Base-by-base conservation (phyloP, 1,140 invertebrate genomes). In the Lepeophtheirus salmonis region DNA sequence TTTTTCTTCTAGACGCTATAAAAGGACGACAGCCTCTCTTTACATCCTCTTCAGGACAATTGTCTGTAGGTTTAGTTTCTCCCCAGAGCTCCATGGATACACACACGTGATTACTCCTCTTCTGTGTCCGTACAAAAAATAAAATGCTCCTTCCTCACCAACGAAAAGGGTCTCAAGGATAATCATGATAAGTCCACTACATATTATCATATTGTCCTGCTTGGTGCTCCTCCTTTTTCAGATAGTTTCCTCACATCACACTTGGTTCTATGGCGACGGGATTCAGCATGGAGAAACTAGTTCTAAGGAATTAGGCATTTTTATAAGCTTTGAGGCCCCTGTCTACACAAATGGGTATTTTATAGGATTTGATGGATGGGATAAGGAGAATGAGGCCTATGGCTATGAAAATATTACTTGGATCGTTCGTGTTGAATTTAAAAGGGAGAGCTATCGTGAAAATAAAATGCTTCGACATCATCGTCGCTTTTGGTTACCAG, bases 331-430 rank as follows among this genome's bases (percentile, higher is more conserved):
- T 30, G 55, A 57, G 55, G 17, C 21, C 26, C 55, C 55, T 14
- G 26, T 57, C 55, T 57, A 57, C 22, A 23, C 55, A 17, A 57
- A 57, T 41, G 55, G 55, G 3, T 26, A 57, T 17, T 57, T 57
- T 23, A 24, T 41, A 17, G 23, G 23, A 14, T 57, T 57, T 21
- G 23, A 57, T 41, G 26, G 23, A 20, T 57, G 55, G 55, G 26
- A 57, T 12, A 30, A 14, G 13, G 26, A 17, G 16, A 57, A 57
- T 20, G 26, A 57, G 17, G 17, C 16, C 17, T 57, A 57, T n/a
- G 26, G 55, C 2, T 14, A 14, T 16, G 16, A 14, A 14, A 57
- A 57, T 30, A 48, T 57, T 16, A 57, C 55, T 57, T 57, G 26
- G 20, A 57, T 57, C n/a, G 55, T 57, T 2, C 55, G 55, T 24